phyloP scores from a whole-genome alignment of 2,113 vertebrate species.

The Urocynchramus pylzowi region DNA sequence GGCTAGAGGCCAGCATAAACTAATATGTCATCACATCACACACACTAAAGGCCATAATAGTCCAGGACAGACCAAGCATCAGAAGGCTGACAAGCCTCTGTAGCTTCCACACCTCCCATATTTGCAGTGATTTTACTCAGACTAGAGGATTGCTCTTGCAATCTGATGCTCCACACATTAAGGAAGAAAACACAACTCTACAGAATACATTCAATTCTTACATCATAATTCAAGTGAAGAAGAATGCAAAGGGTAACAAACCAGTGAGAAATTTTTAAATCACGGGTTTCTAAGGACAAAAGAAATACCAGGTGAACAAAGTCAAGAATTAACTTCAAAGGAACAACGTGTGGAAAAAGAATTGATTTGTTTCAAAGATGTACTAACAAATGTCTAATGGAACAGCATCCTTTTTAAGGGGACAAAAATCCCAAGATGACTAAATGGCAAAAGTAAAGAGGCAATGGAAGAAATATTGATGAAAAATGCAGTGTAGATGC shows the following conservation, averaged over 20 bases:
- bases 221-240: neutral
- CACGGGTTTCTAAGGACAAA: conserved; percentile 8
- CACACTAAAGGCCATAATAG: neutral
- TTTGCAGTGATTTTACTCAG: neutral
- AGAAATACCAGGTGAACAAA: conserved; percentile 18
- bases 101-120: neutral
- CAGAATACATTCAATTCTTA: neutral
- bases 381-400: conserved; percentile 61
- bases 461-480: conserved; percentile 63
- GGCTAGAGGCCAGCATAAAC: neutral
- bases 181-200: neutral
- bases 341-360: neutral
- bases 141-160: neutral
- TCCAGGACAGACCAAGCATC: neutral
- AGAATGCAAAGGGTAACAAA: neutral
- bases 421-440: conserved; percentile 57
- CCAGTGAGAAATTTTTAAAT: neutral
- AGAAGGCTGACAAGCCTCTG: neutral
- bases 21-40: neutral
- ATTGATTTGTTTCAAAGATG: conserved; percentile 58
- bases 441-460: conserved; percentile 63
- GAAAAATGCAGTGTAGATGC: conserved; percentile 51
- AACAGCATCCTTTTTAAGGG: conserved; percentile 52
- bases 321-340: conserved; percentile 38
- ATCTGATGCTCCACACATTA: neutral